Percentiles rank a stretch among this genome's conserved stretches.
These are phyloP conservation scores for Onychomys torridus DNA, from an alignment of 2,797 vertebrate species.

Conservation along the genomic window DNA sequence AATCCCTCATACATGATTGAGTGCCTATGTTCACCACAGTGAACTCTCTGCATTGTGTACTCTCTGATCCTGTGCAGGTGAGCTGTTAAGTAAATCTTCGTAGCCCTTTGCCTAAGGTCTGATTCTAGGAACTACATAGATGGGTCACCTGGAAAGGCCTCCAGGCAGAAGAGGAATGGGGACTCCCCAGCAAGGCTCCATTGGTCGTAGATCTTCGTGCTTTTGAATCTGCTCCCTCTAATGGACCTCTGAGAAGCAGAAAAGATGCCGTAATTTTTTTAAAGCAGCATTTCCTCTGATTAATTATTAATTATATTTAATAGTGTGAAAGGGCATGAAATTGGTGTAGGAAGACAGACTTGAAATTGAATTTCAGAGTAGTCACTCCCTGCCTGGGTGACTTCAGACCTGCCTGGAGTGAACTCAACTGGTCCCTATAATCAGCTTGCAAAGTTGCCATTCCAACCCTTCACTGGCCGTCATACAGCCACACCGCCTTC, in stretches of 20 bases:
- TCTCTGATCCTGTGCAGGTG: not conserved
- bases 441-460: not conserved
- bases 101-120: not conserved
- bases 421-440: not conserved
- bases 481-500: not conserved
- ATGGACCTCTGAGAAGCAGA: not conserved
- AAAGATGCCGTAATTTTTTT: not conserved
- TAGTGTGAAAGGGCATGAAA: not conserved
- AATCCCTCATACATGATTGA: not conserved
- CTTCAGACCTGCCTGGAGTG: not conserved
- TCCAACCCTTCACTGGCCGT: not conserved
- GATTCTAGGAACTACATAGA: not conserved
- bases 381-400: not conserved
- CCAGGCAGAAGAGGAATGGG: not conserved
- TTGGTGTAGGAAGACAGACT: not conserved
- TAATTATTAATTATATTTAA: not conserved
- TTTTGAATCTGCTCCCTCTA: not conserved
- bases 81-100: constrained; percentile 17
- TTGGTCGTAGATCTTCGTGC: not conserved
- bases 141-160: not conserved
- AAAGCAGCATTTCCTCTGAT: constrained; percentile 24
- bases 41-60: constrained; percentile 15
- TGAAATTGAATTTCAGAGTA: constrained; percentile 14
- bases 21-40: not conserved
- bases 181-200: not conserved